phyloP scores from a whole-genome alignment of 2,888 invertebrate genomes.

The Exocentrus adspersus region DNA sequence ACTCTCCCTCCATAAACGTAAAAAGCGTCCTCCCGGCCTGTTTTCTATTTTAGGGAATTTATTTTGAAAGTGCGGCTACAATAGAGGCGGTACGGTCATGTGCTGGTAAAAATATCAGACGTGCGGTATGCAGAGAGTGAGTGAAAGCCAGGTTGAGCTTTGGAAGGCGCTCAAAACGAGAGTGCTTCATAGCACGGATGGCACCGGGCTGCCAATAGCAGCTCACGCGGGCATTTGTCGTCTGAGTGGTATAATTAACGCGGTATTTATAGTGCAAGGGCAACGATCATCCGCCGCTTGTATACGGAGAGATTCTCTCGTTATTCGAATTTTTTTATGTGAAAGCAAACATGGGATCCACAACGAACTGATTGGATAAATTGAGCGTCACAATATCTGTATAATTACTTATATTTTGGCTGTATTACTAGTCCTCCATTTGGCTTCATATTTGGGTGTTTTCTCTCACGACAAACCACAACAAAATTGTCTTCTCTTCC shows the following conservation, averaged over 20 bases:
- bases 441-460: no score
- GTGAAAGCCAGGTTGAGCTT: conserved; percentile 59
- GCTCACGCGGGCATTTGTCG: conserved; percentile 60
- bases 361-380: no score
- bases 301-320: conserved; percentile 27
- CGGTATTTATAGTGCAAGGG: conserved; percentile 64
- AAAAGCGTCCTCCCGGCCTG: conserved; percentile 2
- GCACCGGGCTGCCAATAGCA: conserved; percentile 61
- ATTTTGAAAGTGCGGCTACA: background rate
- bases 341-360: no score
- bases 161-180: conserved; percentile 63
- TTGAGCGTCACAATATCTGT: no score
- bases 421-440: no score
- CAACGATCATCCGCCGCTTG: conserved; percentile 55
- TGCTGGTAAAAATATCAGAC: conserved; percentile 57
- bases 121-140: conserved; percentile 58
- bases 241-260: conserved; percentile 63
- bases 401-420: no score
- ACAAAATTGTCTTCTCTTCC: no score
- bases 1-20: conserved; percentile 2
- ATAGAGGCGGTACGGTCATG: conserved; percentile 22
- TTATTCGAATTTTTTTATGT: background rate
- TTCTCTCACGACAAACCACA: no score
- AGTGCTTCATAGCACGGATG: conserved; percentile 58
- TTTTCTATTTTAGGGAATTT: background rate